Evolutionary conservation across 2,113 vertebrate species (phyloP), one percentile per base, ranked within the genome.

Genomic region (Thymallus thymallus): DNA sequence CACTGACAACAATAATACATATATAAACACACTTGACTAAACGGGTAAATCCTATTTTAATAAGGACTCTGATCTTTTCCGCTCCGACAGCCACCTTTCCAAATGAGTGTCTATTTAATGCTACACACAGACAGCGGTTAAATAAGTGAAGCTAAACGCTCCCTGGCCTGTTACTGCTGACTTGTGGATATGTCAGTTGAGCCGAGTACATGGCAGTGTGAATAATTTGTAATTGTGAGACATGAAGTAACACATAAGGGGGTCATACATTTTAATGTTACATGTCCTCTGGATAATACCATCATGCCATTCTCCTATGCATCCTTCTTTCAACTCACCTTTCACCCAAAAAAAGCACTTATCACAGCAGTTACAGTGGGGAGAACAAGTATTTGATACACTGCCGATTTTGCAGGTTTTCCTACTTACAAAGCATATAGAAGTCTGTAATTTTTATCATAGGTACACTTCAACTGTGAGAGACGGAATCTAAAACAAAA

Each of bases 211-310:
- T 91, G 90, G 91, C 91, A 89, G 80, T 84, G 86, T 86, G 89
- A 71, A 90, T 89, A 85, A 91, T 87, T 88, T 90, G 82, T 76
- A 86, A 91, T 88, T 90, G 88, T 91, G 86, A 82, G 81, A 84
- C 65, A 84, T 86, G 84, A 90, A 88, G 88, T 85, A 85, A 88
- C 85, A 82, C 84, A 79, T 79, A 45, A 61, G 72, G 90, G 90
- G 83, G 83, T 90, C 83, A 84, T 88, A 88, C 56, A 88, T 92
- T 89, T 92, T 89, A 90, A 91, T 92, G 88, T 81, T 88, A 82
- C 86, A 82, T 87, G 85, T 88, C 88, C 82, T 76, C 80, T 75
- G 87, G 86, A 84, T 91, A 88, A 91, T 85, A 88, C 87, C 83
- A 79, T 91, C 88, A 90, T 78, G 78, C 79, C 73, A 85, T 86